Evolutionary conservation across 1,140 invertebrate species (phyloP).

Genomic region (Bombus fervidus): DNA sequence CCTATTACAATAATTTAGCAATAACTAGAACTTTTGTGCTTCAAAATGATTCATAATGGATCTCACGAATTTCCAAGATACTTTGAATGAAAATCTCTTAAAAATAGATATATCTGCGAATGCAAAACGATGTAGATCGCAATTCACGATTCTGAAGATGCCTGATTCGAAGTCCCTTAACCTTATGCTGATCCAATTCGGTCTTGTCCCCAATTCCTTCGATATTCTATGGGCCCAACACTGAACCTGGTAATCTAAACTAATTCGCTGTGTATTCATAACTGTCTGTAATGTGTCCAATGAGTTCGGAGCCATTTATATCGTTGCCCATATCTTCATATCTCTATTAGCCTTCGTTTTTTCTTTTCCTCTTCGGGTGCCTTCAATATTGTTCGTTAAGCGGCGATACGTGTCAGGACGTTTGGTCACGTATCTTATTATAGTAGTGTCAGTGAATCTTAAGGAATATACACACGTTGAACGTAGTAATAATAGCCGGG

Average conservation of each 20-base stretch:
- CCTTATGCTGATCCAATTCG: not conserved
- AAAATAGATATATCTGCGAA: not conserved
- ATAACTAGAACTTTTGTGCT: too few relatives aligned
- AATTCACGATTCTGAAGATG: not conserved
- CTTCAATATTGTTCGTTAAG: conserved; percentile 21
- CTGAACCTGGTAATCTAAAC: not conserved
- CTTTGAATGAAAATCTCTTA: not conserved
- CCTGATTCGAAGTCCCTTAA: not conserved
- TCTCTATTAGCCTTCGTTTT: conserved; percentile 21
- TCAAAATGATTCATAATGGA: too few relatives aligned
- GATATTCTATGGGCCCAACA: not conserved
- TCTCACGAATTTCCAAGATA: not conserved
- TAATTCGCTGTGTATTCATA: conserved; percentile 1
- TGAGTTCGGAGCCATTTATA: conserved; percentile 11
- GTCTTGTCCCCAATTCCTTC: not conserved
- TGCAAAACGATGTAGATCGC: not conserved
- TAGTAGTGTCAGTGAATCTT: conserved; percentile 18
- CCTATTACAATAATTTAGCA: too few relatives aligned
- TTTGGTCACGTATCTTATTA: conserved; percentile 37
- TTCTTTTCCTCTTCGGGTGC: not conserved
- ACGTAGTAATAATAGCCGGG: conserved; percentile 58
- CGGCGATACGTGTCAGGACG: conserved; percentile 21
- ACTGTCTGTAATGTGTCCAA: conserved; percentile 8
- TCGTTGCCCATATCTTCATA: conserved; percentile 12
- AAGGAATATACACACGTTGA: conserved; percentile 24